These are phyloP conservation scores for Zosterops japonicus DNA, from an alignment of 2,113 vertebrate species.

Conservation along the genomic window DNA sequence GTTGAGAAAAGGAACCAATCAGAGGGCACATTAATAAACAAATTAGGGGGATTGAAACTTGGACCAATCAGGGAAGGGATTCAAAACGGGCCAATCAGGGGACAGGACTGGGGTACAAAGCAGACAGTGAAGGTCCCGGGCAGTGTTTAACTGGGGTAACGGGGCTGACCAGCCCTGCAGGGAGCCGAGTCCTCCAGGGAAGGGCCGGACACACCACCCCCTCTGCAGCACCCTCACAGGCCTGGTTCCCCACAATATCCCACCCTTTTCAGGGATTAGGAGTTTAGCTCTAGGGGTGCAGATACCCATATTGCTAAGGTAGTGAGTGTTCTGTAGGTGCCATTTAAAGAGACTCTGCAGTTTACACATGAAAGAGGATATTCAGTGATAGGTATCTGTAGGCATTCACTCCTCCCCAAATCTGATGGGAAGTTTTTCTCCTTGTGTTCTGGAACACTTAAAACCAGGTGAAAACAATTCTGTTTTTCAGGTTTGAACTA, in stretches of 20 bases:
- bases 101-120: too few species aligned
- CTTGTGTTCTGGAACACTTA: neutral
- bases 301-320: neutral
- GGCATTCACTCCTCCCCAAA: neutral
- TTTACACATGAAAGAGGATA: neutral
- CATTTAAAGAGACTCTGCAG: neutral
- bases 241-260: neutral
- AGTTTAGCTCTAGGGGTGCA: neutral
- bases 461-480: neutral
- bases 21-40: too few species aligned
- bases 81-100: too few species aligned
- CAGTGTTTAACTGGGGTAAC: too few species aligned
- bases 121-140: too few species aligned
- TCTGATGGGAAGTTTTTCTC: neutral
- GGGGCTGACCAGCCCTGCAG: too few species aligned
- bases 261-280: neutral
- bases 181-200: too few species aligned
- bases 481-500: neutral
- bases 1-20: too few species aligned
- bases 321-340: neutral
- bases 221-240: too few species aligned
- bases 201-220: too few species aligned
- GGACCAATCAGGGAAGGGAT: too few species aligned
- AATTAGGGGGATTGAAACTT: too few species aligned
- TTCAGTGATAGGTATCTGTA: neutral